Evolutionary conservation across 2,888 invertebrate genomes (phyloP).

Genomic region (Volucella bombylans): DNA sequence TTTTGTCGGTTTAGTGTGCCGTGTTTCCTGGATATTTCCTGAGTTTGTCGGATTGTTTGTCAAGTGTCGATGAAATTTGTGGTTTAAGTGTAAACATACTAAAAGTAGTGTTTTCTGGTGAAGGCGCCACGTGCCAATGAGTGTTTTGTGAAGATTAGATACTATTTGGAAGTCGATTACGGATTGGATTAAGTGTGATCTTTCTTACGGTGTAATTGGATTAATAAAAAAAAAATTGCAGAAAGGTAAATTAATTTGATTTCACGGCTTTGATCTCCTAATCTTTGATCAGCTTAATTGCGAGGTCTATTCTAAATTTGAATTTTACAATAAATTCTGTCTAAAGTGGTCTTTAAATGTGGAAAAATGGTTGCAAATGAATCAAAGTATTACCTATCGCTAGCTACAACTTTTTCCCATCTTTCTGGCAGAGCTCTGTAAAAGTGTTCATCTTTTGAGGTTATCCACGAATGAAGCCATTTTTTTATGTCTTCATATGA

Average conservation of each 20-base stretch:
- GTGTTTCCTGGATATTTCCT: constrained; percentile 1
- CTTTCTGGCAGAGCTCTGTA: too few relatives aligned
- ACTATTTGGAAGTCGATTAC: background rate
- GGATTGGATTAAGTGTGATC: constrained; percentile 1
- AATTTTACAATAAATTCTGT: too few relatives aligned
- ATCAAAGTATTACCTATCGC: too few relatives aligned
- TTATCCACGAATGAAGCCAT: too few relatives aligned
- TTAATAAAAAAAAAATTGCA: background rate
- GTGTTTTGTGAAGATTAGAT: constrained; percentile 1
- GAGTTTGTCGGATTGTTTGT: constrained; percentile 12
- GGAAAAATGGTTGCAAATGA: too few relatives aligned
- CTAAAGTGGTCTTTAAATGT: too few relatives aligned
- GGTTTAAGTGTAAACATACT: constrained; percentile 35
- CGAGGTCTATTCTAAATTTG: too few relatives aligned
- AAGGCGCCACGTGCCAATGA: constrained; percentile 42
- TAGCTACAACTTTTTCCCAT: too few relatives aligned
- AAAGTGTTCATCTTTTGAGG: too few relatives aligned
- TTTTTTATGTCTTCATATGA: too few relatives aligned
- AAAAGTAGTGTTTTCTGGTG: constrained; percentile 15
- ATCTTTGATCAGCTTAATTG: background rate
- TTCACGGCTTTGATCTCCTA: background rate
- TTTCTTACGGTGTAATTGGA: constrained; percentile 2
- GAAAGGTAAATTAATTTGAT: constrained; percentile 9
- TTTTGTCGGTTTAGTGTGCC: constrained; percentile 26
- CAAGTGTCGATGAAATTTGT: constrained; percentile 28